Conservation (phyloP, 2,888 invertebrate genomes). For the Harpalus rubripes region DNA sequence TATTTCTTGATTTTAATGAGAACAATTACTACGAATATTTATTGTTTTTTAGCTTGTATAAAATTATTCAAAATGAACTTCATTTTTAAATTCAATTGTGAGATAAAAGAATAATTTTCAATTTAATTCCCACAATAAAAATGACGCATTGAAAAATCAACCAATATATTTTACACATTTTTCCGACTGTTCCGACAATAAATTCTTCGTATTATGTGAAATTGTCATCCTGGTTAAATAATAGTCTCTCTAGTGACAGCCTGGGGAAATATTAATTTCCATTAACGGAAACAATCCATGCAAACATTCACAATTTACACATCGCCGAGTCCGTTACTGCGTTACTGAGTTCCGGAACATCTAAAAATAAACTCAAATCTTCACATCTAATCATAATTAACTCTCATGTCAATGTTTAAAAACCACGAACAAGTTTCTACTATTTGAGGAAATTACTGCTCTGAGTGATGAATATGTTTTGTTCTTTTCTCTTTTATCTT, state of each 20-base stretch:
- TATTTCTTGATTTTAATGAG: no score
- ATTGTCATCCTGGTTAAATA: not conserved
- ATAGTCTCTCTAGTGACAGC: constrained; percentile 16
- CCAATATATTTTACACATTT: not conserved
- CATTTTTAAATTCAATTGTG: not conserved
- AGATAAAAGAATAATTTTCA: not conserved
- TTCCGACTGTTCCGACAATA: not conserved
- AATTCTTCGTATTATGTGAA: constrained; percentile 12
- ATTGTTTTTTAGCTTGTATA: no score
- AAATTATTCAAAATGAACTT: not conserved
- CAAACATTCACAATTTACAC: constrained; percentile 34
- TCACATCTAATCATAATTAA: constrained; percentile 13
- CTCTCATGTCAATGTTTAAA: constrained; percentile 26
- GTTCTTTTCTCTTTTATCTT: not conserved
- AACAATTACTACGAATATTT: no score
- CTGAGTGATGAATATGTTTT: not conserved
- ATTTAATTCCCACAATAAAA: not conserved
- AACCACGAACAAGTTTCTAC: constrained; percentile 9
- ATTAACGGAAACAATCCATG: constrained; percentile 40
- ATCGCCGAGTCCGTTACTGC: not conserved
- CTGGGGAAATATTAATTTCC: constrained; percentile 13
- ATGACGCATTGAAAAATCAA: not conserved
- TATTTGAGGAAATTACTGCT: constrained; percentile 10
- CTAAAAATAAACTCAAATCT: constrained; percentile 43
- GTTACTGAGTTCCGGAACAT: not conserved